Percentiles rank a stretch among this genome's conserved stretches.
Conservation (phyloP, 2,113 vertebrate genomes). For the Lamprologus callipterus region DNA sequence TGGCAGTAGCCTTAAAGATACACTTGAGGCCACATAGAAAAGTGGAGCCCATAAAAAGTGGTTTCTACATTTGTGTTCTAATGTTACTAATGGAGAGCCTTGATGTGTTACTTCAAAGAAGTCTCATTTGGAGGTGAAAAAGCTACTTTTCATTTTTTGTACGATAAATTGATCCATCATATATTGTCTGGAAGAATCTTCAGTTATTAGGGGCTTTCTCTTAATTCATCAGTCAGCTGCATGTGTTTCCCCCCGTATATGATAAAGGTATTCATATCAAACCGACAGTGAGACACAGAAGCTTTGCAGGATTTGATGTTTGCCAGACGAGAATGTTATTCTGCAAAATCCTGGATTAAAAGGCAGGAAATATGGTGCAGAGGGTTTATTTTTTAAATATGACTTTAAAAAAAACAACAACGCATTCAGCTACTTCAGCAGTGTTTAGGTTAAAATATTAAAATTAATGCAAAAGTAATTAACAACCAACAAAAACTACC, state of each 20-base stretch:
- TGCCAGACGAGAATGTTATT: neutral
- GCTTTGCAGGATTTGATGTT: neutral
- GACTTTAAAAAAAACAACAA: rapidly evolving
- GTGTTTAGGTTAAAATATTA: neutral
- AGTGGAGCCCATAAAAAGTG: neutral
- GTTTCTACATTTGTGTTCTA: neutral
- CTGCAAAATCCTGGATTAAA: neutral
- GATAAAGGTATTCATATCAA: neutral
- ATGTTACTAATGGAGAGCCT: neutral
- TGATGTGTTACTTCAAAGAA: neutral
- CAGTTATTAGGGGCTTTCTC: neutral
- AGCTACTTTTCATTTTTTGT: neutral
- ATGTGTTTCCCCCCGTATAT: neutral
- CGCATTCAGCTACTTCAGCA: neutral
- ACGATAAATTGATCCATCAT: neutral
- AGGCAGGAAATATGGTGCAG: neutral
- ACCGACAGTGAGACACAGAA: neutral
- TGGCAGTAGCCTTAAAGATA: neutral
- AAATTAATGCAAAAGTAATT: neutral
- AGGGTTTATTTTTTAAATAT: neutral
- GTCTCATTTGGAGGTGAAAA: neutral
- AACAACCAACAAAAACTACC: neutral
- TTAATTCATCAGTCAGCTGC: neutral
- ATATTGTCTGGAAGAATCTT: neutral
- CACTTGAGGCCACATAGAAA: neutral